Percentiles rank a stretch among this genome's conserved stretches.
Evolutionary conservation across 2,113 vertebrate genomes (phyloP).

Genomic region (Miniopterus natalensis): DNA sequence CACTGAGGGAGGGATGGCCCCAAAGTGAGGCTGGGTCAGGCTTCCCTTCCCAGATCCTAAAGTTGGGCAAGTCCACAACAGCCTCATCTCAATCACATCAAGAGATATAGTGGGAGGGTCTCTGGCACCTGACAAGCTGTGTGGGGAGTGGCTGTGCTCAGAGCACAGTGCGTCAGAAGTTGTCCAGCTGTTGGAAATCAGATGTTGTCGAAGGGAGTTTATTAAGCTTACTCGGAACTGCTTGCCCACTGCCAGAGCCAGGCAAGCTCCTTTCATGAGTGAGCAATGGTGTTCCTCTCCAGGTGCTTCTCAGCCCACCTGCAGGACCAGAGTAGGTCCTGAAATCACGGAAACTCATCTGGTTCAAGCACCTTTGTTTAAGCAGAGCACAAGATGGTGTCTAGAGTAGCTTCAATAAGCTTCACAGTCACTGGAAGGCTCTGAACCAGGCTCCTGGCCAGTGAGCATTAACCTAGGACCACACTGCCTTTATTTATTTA

Average conservation of each 20-base stretch:
- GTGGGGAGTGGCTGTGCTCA: conserved; percentile 68
- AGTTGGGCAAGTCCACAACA: conserved; percentile 36
- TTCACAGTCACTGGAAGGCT: not conserved
- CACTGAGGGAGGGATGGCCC: not conserved
- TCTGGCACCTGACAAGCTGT: not conserved
- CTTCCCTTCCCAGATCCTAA: not conserved
- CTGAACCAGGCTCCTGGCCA: too few relatives aligned
- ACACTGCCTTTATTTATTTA: not conserved
- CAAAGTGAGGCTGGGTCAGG: conserved; percentile 14
- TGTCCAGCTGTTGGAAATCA: conserved; percentile 55
- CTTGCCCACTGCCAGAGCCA: not conserved
- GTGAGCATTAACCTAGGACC: not conserved
- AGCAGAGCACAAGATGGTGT: not conserved
- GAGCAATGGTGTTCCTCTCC: not conserved
- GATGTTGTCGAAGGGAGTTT: conserved; percentile 16
- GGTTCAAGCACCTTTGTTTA: not conserved
- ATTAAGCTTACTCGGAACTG: not conserved
- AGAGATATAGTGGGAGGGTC: conserved; percentile 59
- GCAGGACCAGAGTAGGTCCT: not conserved
- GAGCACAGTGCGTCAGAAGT: not conserved
- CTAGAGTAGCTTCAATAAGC: not conserved
- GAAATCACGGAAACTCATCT: not conserved
- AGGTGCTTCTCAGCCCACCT: not conserved
- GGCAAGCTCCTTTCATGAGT: not conserved
- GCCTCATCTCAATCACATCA: conserved; percentile 70